phyloP scores from a whole-genome alignment of 2,888 invertebrate species.

The Coleophora flavipennella region DNA sequence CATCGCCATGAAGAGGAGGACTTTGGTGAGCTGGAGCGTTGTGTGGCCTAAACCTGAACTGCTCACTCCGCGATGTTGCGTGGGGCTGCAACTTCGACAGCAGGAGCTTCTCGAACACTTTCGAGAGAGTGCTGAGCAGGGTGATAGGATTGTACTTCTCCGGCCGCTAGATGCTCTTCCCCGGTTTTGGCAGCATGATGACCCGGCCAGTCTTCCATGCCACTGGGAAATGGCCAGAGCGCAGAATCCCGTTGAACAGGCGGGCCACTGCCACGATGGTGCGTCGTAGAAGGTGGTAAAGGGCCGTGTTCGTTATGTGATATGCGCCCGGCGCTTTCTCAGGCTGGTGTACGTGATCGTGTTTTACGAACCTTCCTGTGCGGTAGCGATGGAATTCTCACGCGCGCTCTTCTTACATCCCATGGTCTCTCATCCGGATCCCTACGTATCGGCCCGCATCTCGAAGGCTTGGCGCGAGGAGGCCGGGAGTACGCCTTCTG shows the following conservation, averaged over 20 bases:
- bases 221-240: conserved; percentile 15
- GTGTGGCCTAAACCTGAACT: conserved; percentile 18
- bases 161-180: conserved; percentile 11
- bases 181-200: conserved; percentile 17
- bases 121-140: neutral
- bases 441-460: too few relatives aligned
- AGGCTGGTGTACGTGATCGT: neutral
- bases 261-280: conserved; percentile 7
- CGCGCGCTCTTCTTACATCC: too few relatives aligned
- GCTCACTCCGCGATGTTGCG: conserved; percentile 11
- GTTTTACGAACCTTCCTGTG: neutral
- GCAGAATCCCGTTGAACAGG: conserved; percentile 14
- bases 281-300: neutral
- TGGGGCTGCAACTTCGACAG: neutral
- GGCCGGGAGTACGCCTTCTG: too few relatives aligned
- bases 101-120: conserved; percentile 1
- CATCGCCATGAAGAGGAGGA: conserved; percentile 15
- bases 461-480: too few relatives aligned
- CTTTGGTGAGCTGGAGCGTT: conserved; percentile 20
- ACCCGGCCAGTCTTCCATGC: conserved; percentile 13
- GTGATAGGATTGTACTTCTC: conserved; percentile 15
- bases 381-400: too few relatives aligned
- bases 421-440: too few relatives aligned
- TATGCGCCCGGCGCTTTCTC: neutral
- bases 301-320: neutral